Base-by-base conservation (phyloP, 2,113 vertebrate species). In the Myodes glareolus region DNA sequence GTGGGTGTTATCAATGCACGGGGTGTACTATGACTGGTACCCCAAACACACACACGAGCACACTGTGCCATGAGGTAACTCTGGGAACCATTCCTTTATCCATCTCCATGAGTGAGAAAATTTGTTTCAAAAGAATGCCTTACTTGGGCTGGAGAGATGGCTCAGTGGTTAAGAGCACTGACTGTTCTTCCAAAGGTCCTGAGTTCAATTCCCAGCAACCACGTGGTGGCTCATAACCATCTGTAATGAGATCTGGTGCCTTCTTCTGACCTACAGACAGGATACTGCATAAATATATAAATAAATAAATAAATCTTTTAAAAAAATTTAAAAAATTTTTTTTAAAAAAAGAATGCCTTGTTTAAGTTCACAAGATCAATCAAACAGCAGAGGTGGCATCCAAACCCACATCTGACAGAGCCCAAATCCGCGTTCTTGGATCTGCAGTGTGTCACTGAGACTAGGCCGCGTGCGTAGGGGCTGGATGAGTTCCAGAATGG, bases 301-400 rank as follows among this genome's bases (percentile, higher is more conserved):
- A n/a, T n/a, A n/a, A n/a, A n/a, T n/a, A n/a, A n/a, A n/a, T n/a
- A n/a, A n/a, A n/a, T n/a, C n/a, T n/a, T n/a, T n/a, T n/a, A n/a
- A n/a, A n/a, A n/a, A n/a, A n/a, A n/a, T n/a, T n/a, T n/a, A n/a
- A n/a, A n/a, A n/a, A n/a, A n/a, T n/a, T n/a, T n/a, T n/a, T n/a
- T n/a, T n/a, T n/a, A n/a, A n/a, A n/a, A 29, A 45, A 70, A 70
- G 33, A 84, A 42, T 10, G 5, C 39, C 27, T 75, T 75, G 10
- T 50, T 86, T 65, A 91, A 91, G 39, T 52, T 52, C 63, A 91
- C 39, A 89, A 9, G 88, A 86, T 76, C 76, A 95, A 89, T 73
- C 23, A 84, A 96, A 87, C 75, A 39, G 45, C 63, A 94, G 85
- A 29, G 9, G 50, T 29, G 33, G n/a, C 17, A 55, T 9, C 42